Base-by-base conservation (phyloP, 2,888 invertebrate genomes). In the Neoscelio sp. region DNA sequence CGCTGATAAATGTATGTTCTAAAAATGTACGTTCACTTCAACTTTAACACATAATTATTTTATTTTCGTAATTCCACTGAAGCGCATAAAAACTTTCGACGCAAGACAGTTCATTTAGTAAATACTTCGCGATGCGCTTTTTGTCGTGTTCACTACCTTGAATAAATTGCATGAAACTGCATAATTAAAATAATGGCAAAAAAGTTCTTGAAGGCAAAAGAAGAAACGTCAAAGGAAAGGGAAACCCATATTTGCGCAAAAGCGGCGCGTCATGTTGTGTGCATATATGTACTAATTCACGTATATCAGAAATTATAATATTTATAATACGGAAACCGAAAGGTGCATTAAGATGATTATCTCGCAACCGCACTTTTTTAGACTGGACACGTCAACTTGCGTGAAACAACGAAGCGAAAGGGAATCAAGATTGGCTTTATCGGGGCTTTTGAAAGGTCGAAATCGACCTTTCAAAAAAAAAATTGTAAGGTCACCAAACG, bases 301-400 rank as follows among this genome's bases (percentile, higher is more conserved):
- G 44, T 35, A 54, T 46, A 35, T 48, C 7, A 73, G 17, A 73
- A 15, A 62, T 52, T 44, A 40, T 35, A 64, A 26, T 73, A 13
- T 20, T 64, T 73, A 62, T 46, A n/a, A n/a, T n/a, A n/a, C n/a
- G 62, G 12, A 62, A 73, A 64, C 52, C 48, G 54, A 50, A 58
- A 71, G 60, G 71, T 42, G 52, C 62, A 46, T 64, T 52, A 54
- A 48, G 71, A 73, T 73, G 42, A 62, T 73, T 46, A 62, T 62
- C 71, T 38, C 2, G 17, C 33, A 46, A 30, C 60, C 28, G 33
- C 50, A 28, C 38, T 48, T 58, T 58, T 68, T 62, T 42, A 60
- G 20, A 35, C 4, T 3, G 40, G 35, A 54, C 71, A 64, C 71
- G 71, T 62, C 71, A 73, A 35, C 42, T 73, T 10, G 62, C 71